Evolutionary conservation across 2,888 invertebrate genomes (phyloP).

Genomic region (Orgyia antiqua): DNA sequence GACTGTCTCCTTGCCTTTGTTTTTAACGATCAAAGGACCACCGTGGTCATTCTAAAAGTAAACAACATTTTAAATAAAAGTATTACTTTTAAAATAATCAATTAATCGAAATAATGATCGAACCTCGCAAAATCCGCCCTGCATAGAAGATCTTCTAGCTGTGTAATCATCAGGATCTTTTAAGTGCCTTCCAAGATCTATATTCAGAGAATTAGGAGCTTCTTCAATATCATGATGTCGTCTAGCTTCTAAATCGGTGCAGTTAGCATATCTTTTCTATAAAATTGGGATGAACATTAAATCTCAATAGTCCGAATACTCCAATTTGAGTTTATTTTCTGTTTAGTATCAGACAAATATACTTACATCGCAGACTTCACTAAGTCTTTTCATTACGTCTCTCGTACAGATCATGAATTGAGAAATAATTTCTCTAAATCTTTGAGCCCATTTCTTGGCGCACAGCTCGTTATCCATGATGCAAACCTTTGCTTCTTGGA

Average conservation of each 20-base stretch:
- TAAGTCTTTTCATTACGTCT: slow-evolving; percentile 62
- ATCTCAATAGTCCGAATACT: background rate
- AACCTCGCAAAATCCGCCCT: slow-evolving; percentile 67
- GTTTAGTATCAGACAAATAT: background rate
- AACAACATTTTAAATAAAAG: no score
- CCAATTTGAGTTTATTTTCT: background rate
- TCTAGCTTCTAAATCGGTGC: slow-evolving; percentile 57
- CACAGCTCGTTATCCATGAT: slow-evolving; percentile 69
- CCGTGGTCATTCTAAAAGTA: slow-evolving; percentile 61
- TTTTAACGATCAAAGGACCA: slow-evolving; percentile 59
- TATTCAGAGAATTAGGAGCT: slow-evolving; percentile 25
- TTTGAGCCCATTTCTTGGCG: slow-evolving; percentile 66
- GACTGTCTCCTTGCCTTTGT: slow-evolving; percentile 54
- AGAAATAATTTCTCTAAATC: slow-evolving; percentile 57
- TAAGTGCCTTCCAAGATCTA: slow-evolving; percentile 61
- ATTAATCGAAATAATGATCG: background rate
- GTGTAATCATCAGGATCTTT: slow-evolving; percentile 59
- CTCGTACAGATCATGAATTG: slow-evolving; percentile 71
- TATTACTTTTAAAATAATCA: no score
- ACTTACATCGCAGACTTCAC: slow-evolving; percentile 63
- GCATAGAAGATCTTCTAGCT: slow-evolving; percentile 47
- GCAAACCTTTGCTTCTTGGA: slow-evolving; percentile 68
- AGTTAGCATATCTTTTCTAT: slow-evolving; percentile 68
- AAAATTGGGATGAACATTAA: slow-evolving; percentile 3
- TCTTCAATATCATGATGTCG: slow-evolving; percentile 24